These are phyloP conservation scores for Melangyna quadrimaculata DNA, from an alignment of 2,888 invertebrate species.

Conservation along the genomic window DNA sequence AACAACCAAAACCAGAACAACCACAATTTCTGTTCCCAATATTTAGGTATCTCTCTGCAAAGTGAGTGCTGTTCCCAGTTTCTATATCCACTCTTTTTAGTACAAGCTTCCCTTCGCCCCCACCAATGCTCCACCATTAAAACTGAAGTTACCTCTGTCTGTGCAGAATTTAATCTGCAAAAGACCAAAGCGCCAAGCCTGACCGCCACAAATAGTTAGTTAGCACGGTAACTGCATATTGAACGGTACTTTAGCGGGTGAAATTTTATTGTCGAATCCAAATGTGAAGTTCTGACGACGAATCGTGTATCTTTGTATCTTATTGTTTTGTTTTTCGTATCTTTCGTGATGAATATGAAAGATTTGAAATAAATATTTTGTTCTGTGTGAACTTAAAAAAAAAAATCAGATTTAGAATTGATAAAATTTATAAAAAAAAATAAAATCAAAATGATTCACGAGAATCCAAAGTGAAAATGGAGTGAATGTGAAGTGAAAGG, in stretches of 20 bases:
- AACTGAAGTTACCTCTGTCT: conserved; percentile 1
- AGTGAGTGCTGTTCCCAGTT: conserved; percentile 45
- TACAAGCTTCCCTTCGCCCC: conserved; percentile 29
- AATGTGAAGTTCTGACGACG: conserved; percentile 27
- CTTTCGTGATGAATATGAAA: conserved; percentile 22
- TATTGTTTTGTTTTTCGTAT: conserved; percentile 29
- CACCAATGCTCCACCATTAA: background rate
- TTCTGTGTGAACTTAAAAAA: conserved; percentile 26
- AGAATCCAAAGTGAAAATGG: conserved; percentile 23
- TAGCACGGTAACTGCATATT: conserved; percentile 68
- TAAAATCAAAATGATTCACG: conserved; percentile 9
- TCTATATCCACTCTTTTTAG: conserved; percentile 53
- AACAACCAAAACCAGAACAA: background rate
- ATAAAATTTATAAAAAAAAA: conserved; percentile 4
- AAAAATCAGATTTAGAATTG: conserved; percentile 32
- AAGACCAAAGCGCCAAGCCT: conserved; percentile 29
- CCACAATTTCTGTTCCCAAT: conserved; percentile 11
- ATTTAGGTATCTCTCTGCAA: conserved; percentile 1
- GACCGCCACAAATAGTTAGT: conserved; percentile 57
- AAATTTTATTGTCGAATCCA: conserved; percentile 5
- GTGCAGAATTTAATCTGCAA: conserved; percentile 31
- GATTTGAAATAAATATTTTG: conserved; percentile 1
- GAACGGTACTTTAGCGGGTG: conserved; percentile 60
- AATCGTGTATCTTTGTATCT: conserved; percentile 45
- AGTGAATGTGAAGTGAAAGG: conserved; percentile 33